Evolutionary conservation across 92 coral and sea anemone species (phyloP).

Genomic region (Parazoanthus swiftii): DNA sequence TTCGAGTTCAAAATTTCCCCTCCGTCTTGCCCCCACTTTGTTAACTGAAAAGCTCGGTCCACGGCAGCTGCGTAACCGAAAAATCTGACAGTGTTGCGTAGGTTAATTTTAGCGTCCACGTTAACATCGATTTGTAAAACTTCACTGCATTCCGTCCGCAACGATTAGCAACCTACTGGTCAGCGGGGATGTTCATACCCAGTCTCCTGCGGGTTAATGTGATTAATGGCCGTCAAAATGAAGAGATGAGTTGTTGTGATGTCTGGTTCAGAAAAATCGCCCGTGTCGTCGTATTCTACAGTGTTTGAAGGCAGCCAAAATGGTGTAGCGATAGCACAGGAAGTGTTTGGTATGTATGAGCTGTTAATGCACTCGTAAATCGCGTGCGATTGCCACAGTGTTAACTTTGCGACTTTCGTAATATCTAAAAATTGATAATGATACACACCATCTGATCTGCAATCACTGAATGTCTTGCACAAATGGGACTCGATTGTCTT

Average conservation of each 20-base stretch:
- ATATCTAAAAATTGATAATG: too few relatives aligned
- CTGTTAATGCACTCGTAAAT: neutral
- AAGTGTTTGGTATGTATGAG: conserved; percentile 22
- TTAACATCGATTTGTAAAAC: too few relatives aligned
- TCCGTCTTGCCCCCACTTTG: too few relatives aligned
- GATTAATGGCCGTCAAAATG: conserved; percentile 21
- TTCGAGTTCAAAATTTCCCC: too few relatives aligned
- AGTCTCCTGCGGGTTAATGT: neutral
- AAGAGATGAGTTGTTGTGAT: conserved; percentile 16
- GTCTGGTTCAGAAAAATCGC: conserved; percentile 8
- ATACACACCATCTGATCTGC: neutral
- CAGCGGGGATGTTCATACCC: conserved; percentile 17
- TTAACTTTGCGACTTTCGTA: too few relatives aligned
- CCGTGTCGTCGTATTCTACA: neutral
- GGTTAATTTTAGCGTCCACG: too few relatives aligned
- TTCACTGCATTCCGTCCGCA: too few relatives aligned
- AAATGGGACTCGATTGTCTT: too few relatives aligned
- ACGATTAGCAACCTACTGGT: neutral
- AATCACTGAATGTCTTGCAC: neutral
- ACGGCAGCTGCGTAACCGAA: too few relatives aligned
- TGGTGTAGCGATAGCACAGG: conserved; percentile 41
- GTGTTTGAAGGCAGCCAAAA: conserved; percentile 32
- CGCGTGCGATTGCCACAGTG: neutral
- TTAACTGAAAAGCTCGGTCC: too few relatives aligned
- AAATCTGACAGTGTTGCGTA: too few relatives aligned